Percentiles rank a stretch among this genome's conserved stretches.
Evolutionary conservation across 2,888 invertebrate species (phyloP).

Genomic region (Hirtodrosophila trivittata): DNA sequence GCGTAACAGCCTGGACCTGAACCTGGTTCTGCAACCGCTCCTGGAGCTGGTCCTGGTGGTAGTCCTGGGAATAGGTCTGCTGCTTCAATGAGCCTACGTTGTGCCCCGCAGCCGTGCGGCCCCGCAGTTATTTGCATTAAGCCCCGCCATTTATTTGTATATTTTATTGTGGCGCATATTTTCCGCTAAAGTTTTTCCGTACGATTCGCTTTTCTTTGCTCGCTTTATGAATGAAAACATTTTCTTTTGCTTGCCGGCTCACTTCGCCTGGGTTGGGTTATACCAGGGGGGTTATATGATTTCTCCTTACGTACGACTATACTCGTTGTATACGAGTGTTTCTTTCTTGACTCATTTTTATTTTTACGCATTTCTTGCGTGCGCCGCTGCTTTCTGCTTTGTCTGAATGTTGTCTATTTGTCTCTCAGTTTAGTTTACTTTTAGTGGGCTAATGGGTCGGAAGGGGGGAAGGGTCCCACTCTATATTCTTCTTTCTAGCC

Average conservation of each 20-base stretch:
- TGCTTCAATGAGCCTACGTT: constrained; percentile 16
- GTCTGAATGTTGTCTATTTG: constrained; percentile 16
- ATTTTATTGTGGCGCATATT: constrained; percentile 75
- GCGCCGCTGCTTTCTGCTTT: constrained; percentile 38
- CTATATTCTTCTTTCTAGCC: constrained; percentile 43
- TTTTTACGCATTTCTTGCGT: constrained; percentile 79
- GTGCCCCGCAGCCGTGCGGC: not conserved
- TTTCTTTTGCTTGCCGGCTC: constrained; percentile 17
- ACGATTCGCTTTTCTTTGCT: constrained; percentile 27
- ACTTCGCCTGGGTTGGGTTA: not conserved
- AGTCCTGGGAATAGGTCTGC: constrained; percentile 1
- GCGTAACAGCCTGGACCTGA: constrained; percentile 34
- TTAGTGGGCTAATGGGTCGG: constrained; percentile 45
- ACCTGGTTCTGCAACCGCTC: constrained; percentile 12
- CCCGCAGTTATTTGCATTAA: constrained; percentile 68
- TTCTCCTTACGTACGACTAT: constrained; percentile 32
- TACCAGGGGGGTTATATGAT: constrained; percentile 42
- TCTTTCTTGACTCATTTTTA: constrained; percentile 65
- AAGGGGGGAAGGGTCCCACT: constrained; percentile 20
- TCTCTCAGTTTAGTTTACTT: constrained; percentile 57
- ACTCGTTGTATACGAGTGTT: constrained; percentile 1
- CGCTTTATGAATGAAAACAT: constrained; percentile 71
- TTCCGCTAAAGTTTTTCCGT: constrained; percentile 70
- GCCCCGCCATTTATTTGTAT: constrained; percentile 73
- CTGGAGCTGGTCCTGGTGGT: constrained; percentile 1